Evolutionary conservation across 2,797 vertebrate species (phyloP), one percentile per base, ranked within the genome.

Genomic region (Geotrypetes seraphini): DNA sequence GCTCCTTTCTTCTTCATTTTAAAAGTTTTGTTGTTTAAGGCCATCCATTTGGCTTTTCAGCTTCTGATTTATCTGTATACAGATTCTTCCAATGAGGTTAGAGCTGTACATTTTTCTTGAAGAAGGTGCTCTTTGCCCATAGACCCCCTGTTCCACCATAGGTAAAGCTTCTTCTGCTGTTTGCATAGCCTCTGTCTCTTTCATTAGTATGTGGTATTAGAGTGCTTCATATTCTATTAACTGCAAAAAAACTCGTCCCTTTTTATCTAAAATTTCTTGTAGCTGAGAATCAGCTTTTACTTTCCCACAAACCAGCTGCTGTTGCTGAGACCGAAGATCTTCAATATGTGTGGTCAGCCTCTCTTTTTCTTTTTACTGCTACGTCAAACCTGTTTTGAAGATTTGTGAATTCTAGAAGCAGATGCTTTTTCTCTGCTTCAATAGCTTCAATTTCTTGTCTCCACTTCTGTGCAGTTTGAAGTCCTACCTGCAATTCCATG

Each of bases 101-200:
- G n/a, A n/a, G n/a, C n/a, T n/a, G n/a, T n/a, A n/a, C n/a, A n/a
- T n/a, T n/a, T n/a, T n/a, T n/a, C n/a, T n/a, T n/a, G n/a, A n/a
- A n/a, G n/a, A n/a, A n/a, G n/a, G n/a, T n/a, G n/a, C n/a, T n/a
- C n/a, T n/a, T n/a, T n/a, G n/a, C n/a, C n/a, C n/a, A n/a, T n/a
- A n/a, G n/a, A n/a, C n/a, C n/a, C n/a, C n/a, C n/a, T n/a, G n/a
- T n/a, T n/a, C n/a, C n/a, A n/a, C n/a, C n/a, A n/a, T n/a, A n/a
- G n/a, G n/a, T n/a, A n/a, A n/a, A n/a, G n/a, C n/a, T n/a, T n/a
- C n/a, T n/a, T n/a, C n/a, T n/a, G n/a, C n/a, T n/a, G n/a, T n/a
- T n/a, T n/a, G n/a, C n/a, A n/a, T n/a, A n/a, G n/a, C 86, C 83
- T 87, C 85, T 46, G 66, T 70, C 69, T 87, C 86, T 66, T 90